phyloP scores from a whole-genome alignment of 2,888 invertebrate species.

The Leistus spinibarbis region DNA sequence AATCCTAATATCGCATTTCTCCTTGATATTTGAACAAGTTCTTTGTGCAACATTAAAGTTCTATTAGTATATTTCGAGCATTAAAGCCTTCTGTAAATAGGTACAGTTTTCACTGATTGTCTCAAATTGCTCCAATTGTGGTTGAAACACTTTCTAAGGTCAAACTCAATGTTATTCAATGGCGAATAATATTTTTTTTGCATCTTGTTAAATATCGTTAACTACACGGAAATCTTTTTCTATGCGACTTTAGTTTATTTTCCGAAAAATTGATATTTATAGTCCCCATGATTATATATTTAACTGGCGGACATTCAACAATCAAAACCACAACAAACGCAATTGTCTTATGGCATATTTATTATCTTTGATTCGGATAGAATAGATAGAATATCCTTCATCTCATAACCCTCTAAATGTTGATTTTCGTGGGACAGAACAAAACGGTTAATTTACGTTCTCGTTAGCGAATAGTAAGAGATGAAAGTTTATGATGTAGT shows the following conservation, averaged over 20 bases:
- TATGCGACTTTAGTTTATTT: slow-evolving; percentile 6
- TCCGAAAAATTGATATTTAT: not conserved
- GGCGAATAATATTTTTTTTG: slow-evolving; percentile 13
- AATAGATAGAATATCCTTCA: no score
- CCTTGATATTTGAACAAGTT: not conserved
- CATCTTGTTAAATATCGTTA: slow-evolving; percentile 14
- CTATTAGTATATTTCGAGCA: not conserved
- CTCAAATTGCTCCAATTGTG: not conserved
- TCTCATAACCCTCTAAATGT: no score
- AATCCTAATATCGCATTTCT: no score
- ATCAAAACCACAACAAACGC: no score
- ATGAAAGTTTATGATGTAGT: not conserved
- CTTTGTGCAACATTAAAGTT: not conserved
- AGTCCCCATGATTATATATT: no score
- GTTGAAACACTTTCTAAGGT: not conserved
- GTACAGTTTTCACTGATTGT: not conserved
- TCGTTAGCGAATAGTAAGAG: no score
- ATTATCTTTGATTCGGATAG: no score
- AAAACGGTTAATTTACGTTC: not conserved
- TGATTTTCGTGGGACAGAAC: no score
- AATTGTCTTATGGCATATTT: no score
- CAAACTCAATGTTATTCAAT: not conserved
- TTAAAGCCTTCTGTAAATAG: not conserved
- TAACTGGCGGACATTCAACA: no score
- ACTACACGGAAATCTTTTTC: slow-evolving; percentile 8